Evolutionary conservation across 2,888 invertebrate species (phyloP).

Genomic region (Acleris literana): DNA sequence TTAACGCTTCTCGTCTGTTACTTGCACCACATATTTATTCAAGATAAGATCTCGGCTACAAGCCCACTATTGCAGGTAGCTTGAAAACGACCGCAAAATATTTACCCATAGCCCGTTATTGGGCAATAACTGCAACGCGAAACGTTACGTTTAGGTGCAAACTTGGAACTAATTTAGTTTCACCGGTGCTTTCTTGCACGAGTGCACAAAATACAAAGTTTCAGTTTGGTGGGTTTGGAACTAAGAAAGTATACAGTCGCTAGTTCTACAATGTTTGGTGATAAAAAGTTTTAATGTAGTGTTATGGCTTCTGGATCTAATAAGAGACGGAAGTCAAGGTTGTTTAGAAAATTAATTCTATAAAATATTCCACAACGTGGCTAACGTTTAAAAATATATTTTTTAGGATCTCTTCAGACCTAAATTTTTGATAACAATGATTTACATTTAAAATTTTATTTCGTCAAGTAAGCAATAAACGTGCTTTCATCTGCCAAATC

Average conservation of each 20-base stretch:
- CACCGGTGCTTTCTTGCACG: background rate
- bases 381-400: too few species aligned
- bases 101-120: slow-evolving; percentile 47
- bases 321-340: too few species aligned
- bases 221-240: background rate
- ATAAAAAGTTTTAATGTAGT: too few species aligned
- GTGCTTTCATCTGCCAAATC: too few species aligned
- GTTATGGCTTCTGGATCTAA: too few species aligned
- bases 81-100: slow-evolving; percentile 50
- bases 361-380: too few species aligned
- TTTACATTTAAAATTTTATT: too few species aligned
- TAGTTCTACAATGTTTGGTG: too few species aligned
- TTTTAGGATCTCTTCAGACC: too few species aligned
- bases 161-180: slow-evolving; percentile 25
- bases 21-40: slow-evolving; percentile 50
- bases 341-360: too few species aligned
- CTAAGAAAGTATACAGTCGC: background rate
- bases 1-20: slow-evolving; percentile 34
- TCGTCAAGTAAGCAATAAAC: too few species aligned
- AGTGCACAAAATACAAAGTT: background rate
- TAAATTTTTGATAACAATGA: too few species aligned
- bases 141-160: slow-evolving; percentile 11
- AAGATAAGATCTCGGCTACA: slow-evolving; percentile 62
- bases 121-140: slow-evolving; percentile 32
- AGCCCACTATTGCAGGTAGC: slow-evolving; percentile 65